phyloP scores from a whole-genome alignment of 1,140 invertebrate genomes.

The Drosophila teissieri region DNA sequence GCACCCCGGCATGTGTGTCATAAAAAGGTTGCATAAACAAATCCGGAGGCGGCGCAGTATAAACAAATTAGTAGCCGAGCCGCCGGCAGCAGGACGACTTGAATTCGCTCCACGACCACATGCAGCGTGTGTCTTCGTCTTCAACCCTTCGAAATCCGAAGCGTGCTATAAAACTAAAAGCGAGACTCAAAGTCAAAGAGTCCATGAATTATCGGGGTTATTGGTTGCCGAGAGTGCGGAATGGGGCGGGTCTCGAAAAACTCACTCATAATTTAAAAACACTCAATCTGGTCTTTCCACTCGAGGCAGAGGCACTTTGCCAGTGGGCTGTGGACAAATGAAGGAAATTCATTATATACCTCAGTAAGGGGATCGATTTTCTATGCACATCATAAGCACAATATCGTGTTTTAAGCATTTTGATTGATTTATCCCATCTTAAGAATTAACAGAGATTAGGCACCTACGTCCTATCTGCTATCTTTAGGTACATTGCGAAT shows the following conservation, averaged over 20 bases:
- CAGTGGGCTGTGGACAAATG: background rate
- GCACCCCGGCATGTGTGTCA: constrained; percentile 40
- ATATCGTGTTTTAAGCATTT: no score
- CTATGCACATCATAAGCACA: background rate
- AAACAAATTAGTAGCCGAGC: constrained; percentile 65
- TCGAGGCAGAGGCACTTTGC: background rate
- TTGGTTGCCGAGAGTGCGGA: background rate
- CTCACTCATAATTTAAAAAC: constrained; percentile 15
- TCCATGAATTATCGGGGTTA: background rate
- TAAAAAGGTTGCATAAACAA: constrained; percentile 77
- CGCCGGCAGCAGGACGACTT: constrained; percentile 35
- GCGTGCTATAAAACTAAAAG: constrained; percentile 36
- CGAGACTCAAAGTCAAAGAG: constrained; percentile 17
- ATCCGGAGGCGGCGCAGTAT: constrained; percentile 49
- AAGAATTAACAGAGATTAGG: no score
- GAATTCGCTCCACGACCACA: constrained; percentile 54
- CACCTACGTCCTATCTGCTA: no score
- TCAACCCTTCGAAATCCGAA: constrained; percentile 40
- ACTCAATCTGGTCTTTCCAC: constrained; percentile 9
- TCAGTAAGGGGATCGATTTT: background rate
- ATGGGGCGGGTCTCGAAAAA: constrained; percentile 4
- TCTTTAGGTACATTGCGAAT: no score
- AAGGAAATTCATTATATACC: no score
- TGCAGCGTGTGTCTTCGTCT: constrained; percentile 42
- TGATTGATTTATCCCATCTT: no score